Percentiles rank a stretch among this genome's conserved stretches.
These are phyloP conservation scores for Acanthochromis polyacanthus DNA, from an alignment of 2,113 vertebrate species.

Conservation along the genomic window DNA sequence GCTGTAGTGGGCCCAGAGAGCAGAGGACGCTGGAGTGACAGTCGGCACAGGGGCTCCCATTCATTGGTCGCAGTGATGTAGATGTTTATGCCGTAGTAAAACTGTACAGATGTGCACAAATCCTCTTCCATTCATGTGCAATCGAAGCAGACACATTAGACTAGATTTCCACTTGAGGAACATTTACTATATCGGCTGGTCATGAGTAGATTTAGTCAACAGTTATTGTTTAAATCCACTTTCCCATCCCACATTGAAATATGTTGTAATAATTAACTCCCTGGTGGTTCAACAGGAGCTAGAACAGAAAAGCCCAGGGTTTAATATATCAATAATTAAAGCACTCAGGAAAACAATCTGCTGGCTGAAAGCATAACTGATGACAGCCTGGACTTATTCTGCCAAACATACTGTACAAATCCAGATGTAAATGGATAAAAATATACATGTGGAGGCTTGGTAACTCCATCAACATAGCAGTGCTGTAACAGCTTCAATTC, in stretches of 20 bases:
- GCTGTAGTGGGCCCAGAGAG: slow-evolving; percentile 1
- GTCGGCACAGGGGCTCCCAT: neutral
- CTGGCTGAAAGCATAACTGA: neutral
- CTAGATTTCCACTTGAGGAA: neutral
- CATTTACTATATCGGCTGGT: neutral
- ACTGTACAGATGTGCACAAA: neutral
- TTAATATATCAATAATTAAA: slow-evolving; percentile 13
- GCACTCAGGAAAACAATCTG: neutral
- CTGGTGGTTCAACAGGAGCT: slow-evolving; percentile 2
- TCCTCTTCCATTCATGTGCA: neutral
- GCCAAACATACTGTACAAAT: neutral
- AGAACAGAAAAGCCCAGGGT: neutral
- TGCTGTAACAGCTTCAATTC: neutral
- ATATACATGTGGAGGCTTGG: neutral
- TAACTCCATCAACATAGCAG: neutral
- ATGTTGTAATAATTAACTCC: slow-evolving; percentile 19
- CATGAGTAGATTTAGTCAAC: neutral
- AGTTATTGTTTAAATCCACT: slow-evolving; percentile 18
- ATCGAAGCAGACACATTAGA: neutral
- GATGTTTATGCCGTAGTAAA: slow-evolving; percentile 2
- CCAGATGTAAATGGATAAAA: neutral
- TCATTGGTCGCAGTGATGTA: slow-evolving; percentile 1
- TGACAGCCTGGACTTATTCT: neutral
- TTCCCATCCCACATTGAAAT: slow-evolving; percentile 17
- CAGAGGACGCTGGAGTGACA: slow-evolving; percentile 9